Evolutionary conservation across 30 jellyfish, hydroid and myxozoan species (phyloP), one percentile per base, ranked within the genome.

Genomic region (Hydractinia symbiolongicarpus): DNA sequence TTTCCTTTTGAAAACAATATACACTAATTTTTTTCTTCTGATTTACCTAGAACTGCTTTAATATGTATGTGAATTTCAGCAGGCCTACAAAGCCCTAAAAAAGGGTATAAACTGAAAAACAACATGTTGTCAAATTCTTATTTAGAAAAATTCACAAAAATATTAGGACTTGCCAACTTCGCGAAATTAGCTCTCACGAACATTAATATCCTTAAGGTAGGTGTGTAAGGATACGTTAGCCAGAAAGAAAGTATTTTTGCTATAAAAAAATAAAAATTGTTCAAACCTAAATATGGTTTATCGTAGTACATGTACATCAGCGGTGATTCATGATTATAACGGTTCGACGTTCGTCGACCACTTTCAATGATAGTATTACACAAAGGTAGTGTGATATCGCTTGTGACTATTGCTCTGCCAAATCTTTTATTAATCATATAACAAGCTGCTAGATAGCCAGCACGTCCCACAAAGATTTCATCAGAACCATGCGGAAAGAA

Each of bases 401-500:
- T 73, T 52, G 96, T 86, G 17, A 93, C 69, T 44, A 78, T 71
- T n/a, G 82, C 61, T 51, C 83, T 79, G 15, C 83, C 86, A 52
- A 93, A 84, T 17, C 95, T 81, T 70, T 82, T 86, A 71, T 88
- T 93, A 76, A 93, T 58, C 76, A 85, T 66, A 57, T 78, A 64
- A 76, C 96, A 81, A 50, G 90, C 94, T 5, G 99, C 96, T 44
- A 93, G 90, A 68, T 72, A 93, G 4, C 99, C 99, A n/a, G 99
- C 99, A 53, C 99, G 79, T 4, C 99, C 99, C 8, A 93, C 94
- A 81, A 93, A 93, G 30, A 87, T 81, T 82, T 93, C 99, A 87
- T 93, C 99, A 49, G 96, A 93, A 40, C 99, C 99, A 66, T 73
- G 94, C 9, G 83, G 51, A 69, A 88, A 93, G 86, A 93, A 93